Percentiles rank a stretch among this genome's conserved stretches.
Conservation (phyloP, 2,113 vertebrate genomes). For the Morphnarchus princeps region DNA sequence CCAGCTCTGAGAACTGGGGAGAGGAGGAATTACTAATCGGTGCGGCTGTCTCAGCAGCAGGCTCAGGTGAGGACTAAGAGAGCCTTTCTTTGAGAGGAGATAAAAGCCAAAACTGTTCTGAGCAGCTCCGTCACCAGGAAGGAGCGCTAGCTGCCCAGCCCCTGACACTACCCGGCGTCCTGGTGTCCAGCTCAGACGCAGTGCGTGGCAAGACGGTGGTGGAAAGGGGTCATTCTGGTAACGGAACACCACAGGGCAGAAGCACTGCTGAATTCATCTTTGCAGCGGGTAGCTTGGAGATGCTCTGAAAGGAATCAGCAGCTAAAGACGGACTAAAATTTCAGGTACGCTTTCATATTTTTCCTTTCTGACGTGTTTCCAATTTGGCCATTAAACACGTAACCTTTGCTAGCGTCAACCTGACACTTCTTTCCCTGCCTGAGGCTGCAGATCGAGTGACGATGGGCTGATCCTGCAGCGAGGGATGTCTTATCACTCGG, state of each 20-base stretch:
- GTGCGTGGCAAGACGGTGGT: fast-evolving
- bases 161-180: fast-evolving
- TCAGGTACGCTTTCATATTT: background rate
- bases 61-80: background rate
- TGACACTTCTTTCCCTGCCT: background rate
- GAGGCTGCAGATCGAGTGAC: background rate
- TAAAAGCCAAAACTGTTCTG: background rate
- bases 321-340: background rate
- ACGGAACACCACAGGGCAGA: background rate
- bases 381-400: background rate
- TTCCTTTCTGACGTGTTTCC: background rate
- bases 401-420: background rate
- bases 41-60: background rate
- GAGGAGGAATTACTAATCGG: background rate
- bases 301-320: background rate
- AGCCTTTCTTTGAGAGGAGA: background rate
- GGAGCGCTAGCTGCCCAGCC: background rate
- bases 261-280: background rate
- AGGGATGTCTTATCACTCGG: background rate
- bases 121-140: background rate
- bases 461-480: background rate
- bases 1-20: background rate
- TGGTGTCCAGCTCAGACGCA: background rate
- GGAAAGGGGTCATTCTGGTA: background rate
- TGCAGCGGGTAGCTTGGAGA: fast-evolving